A percentile compares a stretch with the other conserved stretches of the same genome.
phyloP scores from a whole-genome alignment of 2,113 vertebrate genomes.

The Daboia siamensis region DNA sequence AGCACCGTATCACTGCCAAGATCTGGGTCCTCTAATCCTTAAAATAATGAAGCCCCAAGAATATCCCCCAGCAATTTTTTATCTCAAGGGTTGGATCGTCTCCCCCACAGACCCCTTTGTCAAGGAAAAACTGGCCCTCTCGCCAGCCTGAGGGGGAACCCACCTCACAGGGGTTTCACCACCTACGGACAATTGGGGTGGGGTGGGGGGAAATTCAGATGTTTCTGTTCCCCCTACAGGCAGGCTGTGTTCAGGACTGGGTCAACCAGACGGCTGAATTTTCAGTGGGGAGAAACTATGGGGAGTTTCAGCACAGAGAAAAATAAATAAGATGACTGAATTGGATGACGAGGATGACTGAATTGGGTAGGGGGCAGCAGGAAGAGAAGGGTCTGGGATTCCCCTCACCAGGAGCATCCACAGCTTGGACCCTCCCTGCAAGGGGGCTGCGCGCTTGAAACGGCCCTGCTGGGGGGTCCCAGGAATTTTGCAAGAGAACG shows the following conservation, averaged over 20 bases:
- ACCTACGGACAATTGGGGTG: background rate
- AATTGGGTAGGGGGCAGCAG: background rate
- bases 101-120: background rate
- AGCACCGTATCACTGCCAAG: background rate
- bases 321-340: background rate
- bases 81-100: background rate
- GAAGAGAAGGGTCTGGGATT: background rate
- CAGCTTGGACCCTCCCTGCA: background rate
- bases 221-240: rapidly evolving
- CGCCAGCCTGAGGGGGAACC: background rate
- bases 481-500: background rate
- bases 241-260: background rate
- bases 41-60: background rate
- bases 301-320: background rate
- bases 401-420: background rate
- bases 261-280: background rate
- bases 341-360: background rate
- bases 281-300: background rate
- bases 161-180: background rate
- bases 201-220: background rate
- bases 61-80: background rate
- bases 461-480: background rate
- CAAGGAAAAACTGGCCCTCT: background rate
- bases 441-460: background rate
- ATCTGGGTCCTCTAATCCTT: background rate